phyloP scores from a whole-genome alignment of 30 jellyfish, hydroid and myxozoan genomes.

The Hydractinia echinata region DNA sequence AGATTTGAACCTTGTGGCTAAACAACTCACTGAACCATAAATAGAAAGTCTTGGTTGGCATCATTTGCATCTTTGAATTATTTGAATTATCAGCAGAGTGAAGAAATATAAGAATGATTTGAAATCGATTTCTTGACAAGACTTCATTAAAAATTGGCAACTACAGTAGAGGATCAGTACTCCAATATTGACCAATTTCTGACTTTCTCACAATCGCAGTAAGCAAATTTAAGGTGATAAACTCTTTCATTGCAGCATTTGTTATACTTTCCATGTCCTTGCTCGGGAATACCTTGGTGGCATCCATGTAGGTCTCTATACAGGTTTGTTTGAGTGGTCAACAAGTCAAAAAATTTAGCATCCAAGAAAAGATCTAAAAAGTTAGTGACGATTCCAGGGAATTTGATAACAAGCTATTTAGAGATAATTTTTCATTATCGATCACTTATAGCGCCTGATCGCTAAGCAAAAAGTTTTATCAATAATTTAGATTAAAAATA shows the following conservation, averaged over 20 bases:
- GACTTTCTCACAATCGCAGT: background rate
- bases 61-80: constrained; percentile 4
- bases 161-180: background rate
- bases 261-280: constrained; percentile 11
- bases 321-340: no score
- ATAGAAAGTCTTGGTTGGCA: background rate
- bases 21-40: constrained; percentile 3
- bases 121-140: background rate
- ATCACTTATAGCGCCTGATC: no score
- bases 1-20: background rate
- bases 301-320: constrained; percentile 1
- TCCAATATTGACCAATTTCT: constrained; percentile 4
- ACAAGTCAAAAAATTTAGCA: no score
- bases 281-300: constrained; percentile 24
- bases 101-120: background rate
- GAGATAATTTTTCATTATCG: no score
- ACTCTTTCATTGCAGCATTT: no score
- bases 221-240: background rate
- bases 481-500: no score
- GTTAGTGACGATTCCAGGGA: no score
- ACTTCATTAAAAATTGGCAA: background rate
- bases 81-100: constrained; percentile 10
- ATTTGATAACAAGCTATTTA: no score
- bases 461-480: no score
- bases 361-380: no score